Percentiles rank a stretch among this genome's conserved stretches.
These are phyloP conservation scores for Oreohelix idahoensis DNA, from an alignment of 1,140 invertebrate genomes.

Conservation along the genomic window DNA sequence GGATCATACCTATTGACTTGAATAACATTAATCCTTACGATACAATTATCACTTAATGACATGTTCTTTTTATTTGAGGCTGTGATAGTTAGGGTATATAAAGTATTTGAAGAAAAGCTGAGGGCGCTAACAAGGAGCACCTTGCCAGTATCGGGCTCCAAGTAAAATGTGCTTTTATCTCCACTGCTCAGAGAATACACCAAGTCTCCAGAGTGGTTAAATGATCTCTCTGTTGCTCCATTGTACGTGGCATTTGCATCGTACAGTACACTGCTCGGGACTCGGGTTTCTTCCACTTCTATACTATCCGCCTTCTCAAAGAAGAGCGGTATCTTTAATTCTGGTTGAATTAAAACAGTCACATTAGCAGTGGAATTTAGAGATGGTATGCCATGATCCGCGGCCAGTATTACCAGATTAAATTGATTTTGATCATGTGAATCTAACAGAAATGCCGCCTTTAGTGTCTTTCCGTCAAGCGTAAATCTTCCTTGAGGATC, in stretches of 20 bases:
- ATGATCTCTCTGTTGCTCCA: neutral
- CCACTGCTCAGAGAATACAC: neutral
- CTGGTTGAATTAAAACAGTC: neutral
- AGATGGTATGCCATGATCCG: neutral
- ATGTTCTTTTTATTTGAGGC: neutral
- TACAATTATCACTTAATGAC: neutral
- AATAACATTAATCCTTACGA: neutral
- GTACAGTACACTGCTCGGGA: neutral
- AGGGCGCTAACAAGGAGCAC: neutral
- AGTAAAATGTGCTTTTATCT: neutral
- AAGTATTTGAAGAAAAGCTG: neutral
- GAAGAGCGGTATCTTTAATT: neutral
- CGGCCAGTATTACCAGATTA: neutral
- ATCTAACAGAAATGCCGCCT: neutral
- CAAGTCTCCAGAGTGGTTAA: neutral
- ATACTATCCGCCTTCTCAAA: neutral
- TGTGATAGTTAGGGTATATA: neutral
- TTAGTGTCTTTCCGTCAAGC: neutral
- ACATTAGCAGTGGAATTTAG: conserved; percentile 5
- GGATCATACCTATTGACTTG: conserved; percentile 57
- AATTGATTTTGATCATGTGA: neutral
- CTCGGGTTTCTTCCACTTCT: neutral
- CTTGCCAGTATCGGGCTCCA: neutral
- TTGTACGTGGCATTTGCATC: neutral
- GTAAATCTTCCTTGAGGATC: neutral